Evolutionary conservation across 2,888 invertebrate genomes (phyloP), one percentile per base, ranked within the genome.

Genomic region (Tenthredo notha): DNA sequence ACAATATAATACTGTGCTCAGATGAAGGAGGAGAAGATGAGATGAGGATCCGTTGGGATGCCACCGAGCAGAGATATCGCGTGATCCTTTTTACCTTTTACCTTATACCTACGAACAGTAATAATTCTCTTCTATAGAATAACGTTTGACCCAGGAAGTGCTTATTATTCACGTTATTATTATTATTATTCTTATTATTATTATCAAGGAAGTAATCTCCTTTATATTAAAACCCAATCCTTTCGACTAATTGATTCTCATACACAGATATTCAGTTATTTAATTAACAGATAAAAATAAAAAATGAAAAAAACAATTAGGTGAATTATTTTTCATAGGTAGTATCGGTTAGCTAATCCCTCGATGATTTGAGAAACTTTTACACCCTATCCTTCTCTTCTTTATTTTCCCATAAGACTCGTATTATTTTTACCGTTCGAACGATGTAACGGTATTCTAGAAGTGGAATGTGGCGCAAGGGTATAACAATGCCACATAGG

Each of bases 401-500:
- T 61, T 21, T 47, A 1, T 25, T 21, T 25, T 61, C 25, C 61
- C 61, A 61, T 25, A 25, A 61, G 61, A 61, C 61, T 61, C 61
- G 61, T 61, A 61, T 61, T 61, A 61, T 61, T 74, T 74, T 43
- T n/a, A 74, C 72, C 40, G 72, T 74, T 74, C 40, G 40, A 43
- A 43, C 21, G 43, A 74, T 74, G 40, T 43, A 74, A 74, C 72
- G 72, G 72, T 74, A 74, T 74, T 40, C 29, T 74, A 33, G 33
- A 58, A 29, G 25, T 33, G 67, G 72, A 74, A 74, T 74, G 40
- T 43, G 72, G 43, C 72, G 40, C 72, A 43, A 43, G 37, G 72
- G 72, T 74, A 74, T 74, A 40, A 74, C 72, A 74, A 74, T 74
- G 25, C 72, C 72, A 74, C 40, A 43, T 74, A 21, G 72, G 40